Base-by-base conservation (phyloP, 1,140 invertebrate species). In the Hycleus cichorii region DNA sequence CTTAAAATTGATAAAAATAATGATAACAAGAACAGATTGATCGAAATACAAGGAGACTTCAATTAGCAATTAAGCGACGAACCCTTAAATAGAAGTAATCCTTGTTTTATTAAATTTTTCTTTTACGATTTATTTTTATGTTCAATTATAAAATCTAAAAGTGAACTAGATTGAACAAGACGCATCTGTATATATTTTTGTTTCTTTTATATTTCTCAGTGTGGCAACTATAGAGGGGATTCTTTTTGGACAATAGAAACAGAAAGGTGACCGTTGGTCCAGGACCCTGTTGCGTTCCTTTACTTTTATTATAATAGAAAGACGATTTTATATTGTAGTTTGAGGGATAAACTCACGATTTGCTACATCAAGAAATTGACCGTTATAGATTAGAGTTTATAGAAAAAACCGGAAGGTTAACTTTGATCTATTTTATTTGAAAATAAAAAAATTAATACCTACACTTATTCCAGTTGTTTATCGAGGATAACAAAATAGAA, bases 401-500 rank as follows among this genome's bases (percentile, higher is more conserved):
- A 12, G 24, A 46, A 25, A 53, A 53, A 53, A 53, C 51, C 42
- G 42, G 51, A 53, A 53, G 51, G 51, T 45, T 45, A 45, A 38
- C 24, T 44, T 32, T 32, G 32, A 32, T 32, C 32, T 32, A 32
- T 32, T 32, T 32, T 32, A 4, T 18, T 18, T 18, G 18, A 18
- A 18, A 18, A 18, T 32, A 32, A 32, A 5, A 32, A 32, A 32
- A 5, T 32, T 32, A 4, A 32, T 32, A 32, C 4, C 32, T 32
- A 32, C 4, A 32, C 18, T 18, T 18, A 32, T 32, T 7, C 7
- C 4, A 32, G 32, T 32, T 32, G 32, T 32, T 32, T 32, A 32
- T 32, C 7, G 32, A 32, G 4, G 32, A 32, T 32, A 32, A 62
- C 56, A 58, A 58, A 58, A 58, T 58, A 53, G 48, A 50, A 62